Conservation (phyloP, 2,888 invertebrate species). For the Tiphia femorata region DNA sequence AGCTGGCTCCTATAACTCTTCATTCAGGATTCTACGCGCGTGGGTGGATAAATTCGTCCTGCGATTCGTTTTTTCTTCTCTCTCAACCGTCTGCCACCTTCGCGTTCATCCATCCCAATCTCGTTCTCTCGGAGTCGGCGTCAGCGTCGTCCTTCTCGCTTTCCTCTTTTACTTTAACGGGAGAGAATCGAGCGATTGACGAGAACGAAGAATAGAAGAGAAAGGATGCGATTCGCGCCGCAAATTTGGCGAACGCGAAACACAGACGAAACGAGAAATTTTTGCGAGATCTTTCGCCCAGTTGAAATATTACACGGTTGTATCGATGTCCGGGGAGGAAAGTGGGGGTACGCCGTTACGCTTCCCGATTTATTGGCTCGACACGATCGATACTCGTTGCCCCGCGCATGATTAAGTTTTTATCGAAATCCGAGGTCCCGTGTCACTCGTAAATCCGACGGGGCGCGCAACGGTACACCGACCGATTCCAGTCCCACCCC, state of each 20-base stretch:
- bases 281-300: constrained; percentile 17
- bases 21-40: constrained; percentile 23
- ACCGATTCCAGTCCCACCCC: no score
- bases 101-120: no score
- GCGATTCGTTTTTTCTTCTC: no score
- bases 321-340: not conserved
- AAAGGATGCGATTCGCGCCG: no score
- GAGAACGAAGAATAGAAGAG: no score
- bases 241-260: not conserved
- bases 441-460: constrained; percentile 35
- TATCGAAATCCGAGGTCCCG: constrained; percentile 36
- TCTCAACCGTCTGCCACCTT: no score
- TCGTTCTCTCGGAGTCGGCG: no score
- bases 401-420: constrained; percentile 36
- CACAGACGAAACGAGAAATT: not conserved
- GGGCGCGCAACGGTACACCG: no score
- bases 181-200: no score
- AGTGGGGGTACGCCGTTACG: constrained; percentile 2
- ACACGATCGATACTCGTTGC: constrained; percentile 31
- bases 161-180: no score
- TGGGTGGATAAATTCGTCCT: not conserved
- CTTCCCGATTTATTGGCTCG: constrained; percentile 26
- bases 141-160: no score
- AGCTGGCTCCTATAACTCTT: constrained; percentile 28
- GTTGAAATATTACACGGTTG: constrained; percentile 26